These are phyloP conservation scores for Nesoenas mayeri DNA, from an alignment of 2,113 vertebrate species.

Conservation along the genomic window DNA sequence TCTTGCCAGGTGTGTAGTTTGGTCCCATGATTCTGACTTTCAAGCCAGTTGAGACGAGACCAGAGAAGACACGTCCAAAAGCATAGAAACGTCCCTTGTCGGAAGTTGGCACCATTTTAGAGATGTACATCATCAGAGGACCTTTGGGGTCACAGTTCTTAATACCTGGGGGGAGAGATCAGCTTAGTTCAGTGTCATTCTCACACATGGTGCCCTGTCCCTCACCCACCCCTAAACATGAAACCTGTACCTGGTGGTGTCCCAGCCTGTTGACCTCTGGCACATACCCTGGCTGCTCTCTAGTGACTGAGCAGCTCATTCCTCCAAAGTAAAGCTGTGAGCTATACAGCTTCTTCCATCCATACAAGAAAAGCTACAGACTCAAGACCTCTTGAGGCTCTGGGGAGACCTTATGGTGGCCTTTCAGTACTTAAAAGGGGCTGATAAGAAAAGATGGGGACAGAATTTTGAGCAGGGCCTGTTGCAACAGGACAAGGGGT, in stretches of 20 bases:
- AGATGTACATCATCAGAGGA: constrained; percentile 97
- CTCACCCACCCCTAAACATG: rapidly evolving
- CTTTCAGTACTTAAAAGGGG: no score
- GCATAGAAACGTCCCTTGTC: constrained; percentile 97
- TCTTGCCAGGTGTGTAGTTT: constrained; percentile 94
- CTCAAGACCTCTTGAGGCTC: neutral
- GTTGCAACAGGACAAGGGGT: no score
- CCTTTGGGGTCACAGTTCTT: constrained; percentile 95
- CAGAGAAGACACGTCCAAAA: constrained; percentile 95
- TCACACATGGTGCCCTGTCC: rapidly evolving
- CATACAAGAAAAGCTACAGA: neutral
- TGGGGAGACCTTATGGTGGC: no score
- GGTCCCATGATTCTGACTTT: constrained; percentile 98
- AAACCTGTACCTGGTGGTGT: neutral
- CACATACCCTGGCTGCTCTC: neutral
- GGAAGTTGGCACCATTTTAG: constrained; percentile 97
- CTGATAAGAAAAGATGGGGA: no score
- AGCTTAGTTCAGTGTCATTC: rapidly evolving
- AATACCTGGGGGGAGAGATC: constrained; percentile 74
- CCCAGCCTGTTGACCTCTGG: neutral
- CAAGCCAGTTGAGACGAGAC: constrained; percentile 87
- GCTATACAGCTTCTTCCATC: neutral
- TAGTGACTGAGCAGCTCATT: neutral
- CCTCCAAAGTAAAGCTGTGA: neutral
- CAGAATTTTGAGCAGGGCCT: no score